These are phyloP conservation scores for Mastigias papua DNA, from an alignment of 30 jellyfish, hydroid and myxozoan species.

Conservation along the genomic window DNA sequence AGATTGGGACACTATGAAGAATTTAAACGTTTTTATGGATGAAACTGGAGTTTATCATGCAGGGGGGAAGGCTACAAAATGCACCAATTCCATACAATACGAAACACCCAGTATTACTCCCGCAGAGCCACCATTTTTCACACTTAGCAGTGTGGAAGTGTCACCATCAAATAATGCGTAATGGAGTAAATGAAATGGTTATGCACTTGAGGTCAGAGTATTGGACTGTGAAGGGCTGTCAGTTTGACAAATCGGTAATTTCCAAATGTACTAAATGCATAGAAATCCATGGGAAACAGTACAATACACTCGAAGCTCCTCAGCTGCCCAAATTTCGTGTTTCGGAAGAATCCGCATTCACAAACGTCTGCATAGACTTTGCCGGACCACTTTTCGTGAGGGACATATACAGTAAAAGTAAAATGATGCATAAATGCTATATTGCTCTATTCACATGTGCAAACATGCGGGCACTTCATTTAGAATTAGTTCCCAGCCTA, in stretches of 20 bases:
- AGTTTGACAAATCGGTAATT: constrained; percentile 23
- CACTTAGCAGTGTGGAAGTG: not conserved
- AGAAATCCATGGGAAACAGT: constrained; percentile 27
- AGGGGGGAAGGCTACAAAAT: constrained; percentile 38
- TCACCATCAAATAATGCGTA: constrained; percentile 12
- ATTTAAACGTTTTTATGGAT: no score
- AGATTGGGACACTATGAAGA: no score
- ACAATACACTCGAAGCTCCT: constrained; percentile 40
- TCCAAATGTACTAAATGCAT: constrained; percentile 22
- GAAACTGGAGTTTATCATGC: no score
- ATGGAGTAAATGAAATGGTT: constrained; percentile 34
- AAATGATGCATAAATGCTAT: constrained; percentile 23
- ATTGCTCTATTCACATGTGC: constrained; percentile 58
- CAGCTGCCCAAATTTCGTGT: constrained; percentile 64
- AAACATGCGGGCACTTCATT: constrained; percentile 36
- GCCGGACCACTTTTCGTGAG: constrained; percentile 59
- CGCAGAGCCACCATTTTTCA: constrained; percentile 24
- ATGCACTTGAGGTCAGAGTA: not conserved
- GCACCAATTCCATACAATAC: not conserved
- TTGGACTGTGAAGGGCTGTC: constrained; percentile 44
- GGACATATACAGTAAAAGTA: not conserved
- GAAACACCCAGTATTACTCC: constrained; percentile 25
- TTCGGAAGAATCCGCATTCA: constrained; percentile 37
- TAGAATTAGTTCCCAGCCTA: constrained; percentile 31
- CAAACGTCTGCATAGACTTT: constrained; percentile 56